Percentiles rank a stretch among this genome's conserved stretches.
phyloP scores from a whole-genome alignment of 2,113 vertebrate species.

The Microtus richardsoni region DNA sequence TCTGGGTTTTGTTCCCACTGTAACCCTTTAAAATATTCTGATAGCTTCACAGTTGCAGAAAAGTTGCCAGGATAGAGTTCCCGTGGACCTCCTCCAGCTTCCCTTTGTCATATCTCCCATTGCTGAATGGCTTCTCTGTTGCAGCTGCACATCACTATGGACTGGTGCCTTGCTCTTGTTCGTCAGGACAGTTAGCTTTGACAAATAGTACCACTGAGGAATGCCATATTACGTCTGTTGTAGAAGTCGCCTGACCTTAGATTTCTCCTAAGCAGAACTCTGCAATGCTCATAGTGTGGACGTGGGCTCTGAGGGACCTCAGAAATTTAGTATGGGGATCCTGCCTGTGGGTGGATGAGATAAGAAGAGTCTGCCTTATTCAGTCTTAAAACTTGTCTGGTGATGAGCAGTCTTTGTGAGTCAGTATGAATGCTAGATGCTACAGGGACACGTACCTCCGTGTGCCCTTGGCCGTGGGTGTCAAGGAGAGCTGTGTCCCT shows the following conservation, averaged over 20 bases:
- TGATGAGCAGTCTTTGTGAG: neutral
- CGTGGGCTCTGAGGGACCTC: neutral
- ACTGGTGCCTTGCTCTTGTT: neutral
- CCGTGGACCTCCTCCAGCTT: no score
- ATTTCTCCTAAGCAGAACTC: neutral
- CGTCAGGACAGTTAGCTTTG: neutral
- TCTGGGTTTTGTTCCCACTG: neutral
- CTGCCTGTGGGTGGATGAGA: neutral
- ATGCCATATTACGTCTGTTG: neutral
- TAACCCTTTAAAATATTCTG: neutral
- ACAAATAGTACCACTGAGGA: neutral
- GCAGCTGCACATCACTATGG: neutral
- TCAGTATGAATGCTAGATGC: neutral
- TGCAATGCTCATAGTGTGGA: neutral
- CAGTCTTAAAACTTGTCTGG: neutral
- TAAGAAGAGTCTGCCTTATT: neutral
- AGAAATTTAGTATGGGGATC: neutral
- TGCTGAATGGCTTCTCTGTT: neutral
- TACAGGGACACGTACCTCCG: neutral
- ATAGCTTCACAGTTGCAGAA: neutral
- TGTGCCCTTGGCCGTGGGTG: neutral
- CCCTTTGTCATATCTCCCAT: neutral
- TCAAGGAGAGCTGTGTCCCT: neutral
- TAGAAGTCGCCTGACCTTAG: neutral
- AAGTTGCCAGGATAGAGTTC: neutral